A percentile compares a stretch with the other conserved stretches of the same genome.
Conservation (phyloP, 2,888 invertebrate species). For the Alentia gelatinosa region DNA sequence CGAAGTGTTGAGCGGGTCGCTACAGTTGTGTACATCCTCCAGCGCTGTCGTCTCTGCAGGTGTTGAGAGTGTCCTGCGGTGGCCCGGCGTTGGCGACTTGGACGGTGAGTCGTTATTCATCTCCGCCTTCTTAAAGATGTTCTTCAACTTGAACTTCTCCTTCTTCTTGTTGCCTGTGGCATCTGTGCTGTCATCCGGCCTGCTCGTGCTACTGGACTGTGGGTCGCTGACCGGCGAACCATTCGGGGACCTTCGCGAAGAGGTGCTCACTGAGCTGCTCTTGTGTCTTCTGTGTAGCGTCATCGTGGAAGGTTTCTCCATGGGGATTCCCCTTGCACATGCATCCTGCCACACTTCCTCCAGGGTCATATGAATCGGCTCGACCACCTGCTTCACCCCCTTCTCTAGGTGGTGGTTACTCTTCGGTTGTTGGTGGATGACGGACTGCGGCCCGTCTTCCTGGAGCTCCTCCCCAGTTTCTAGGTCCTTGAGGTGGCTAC, state of each 20-base stretch:
- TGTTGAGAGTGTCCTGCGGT: neutral
- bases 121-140: constrained; percentile 50
- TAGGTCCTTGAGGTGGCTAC: constrained; percentile 11
- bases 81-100: neutral
- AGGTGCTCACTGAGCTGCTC: neutral
- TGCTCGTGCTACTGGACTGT: no score
- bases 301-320: constrained; percentile 51
- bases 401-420: neutral
- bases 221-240: neutral
- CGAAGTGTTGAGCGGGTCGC: neutral
- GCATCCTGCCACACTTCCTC: constrained; percentile 65
- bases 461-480: neutral
- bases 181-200: neutral
- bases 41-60: constrained; percentile 1
- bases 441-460: neutral
- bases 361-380: constrained; percentile 65
- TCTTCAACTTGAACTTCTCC: constrained; percentile 59
- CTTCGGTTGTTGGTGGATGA: constrained; percentile 6
- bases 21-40: constrained; percentile 18
- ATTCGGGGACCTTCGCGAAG: neutral
- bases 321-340: constrained; percentile 62
- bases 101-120: neutral
- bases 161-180: constrained; percentile 27
- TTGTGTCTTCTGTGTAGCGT: neutral
- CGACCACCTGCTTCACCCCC: constrained; percentile 30